Conservation (phyloP, 2,888 invertebrate species). For the Standfussiana lucernea region DNA sequence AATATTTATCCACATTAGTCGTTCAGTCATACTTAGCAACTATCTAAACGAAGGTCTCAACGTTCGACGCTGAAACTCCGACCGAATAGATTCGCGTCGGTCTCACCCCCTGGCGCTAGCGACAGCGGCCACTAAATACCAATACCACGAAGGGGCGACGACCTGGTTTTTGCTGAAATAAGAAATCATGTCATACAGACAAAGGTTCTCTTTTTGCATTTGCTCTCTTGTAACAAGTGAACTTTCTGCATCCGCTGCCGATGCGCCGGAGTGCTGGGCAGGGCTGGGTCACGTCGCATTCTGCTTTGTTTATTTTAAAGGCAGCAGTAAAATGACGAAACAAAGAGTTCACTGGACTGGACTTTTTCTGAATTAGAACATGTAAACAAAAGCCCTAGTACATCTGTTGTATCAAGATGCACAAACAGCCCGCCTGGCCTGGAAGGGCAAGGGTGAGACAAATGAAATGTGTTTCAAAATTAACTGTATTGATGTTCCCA, state of each 20-base stretch:
- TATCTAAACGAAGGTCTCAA: neutral
- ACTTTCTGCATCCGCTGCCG: constrained; percentile 1
- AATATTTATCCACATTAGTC: no score
- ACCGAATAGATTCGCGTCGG: neutral
- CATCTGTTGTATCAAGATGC: neutral
- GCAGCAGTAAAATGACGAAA: constrained; percentile 44
- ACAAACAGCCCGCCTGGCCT: neutral
- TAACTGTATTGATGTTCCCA: constrained; percentile 1
- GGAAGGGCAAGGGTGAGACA: neutral
- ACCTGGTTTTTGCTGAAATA: neutral
- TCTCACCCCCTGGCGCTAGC: neutral
- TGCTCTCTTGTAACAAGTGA: neutral
- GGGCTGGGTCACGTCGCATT: constrained; percentile 30
- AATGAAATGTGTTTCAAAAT: neutral
- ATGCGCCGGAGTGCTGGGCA: constrained; percentile 2
- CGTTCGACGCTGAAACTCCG: neutral
- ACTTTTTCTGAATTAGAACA: neutral
- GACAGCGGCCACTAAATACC: neutral
- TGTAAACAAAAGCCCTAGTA: neutral
- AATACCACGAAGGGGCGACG: neutral
- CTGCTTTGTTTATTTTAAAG: constrained; percentile 59
- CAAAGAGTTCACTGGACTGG: constrained; percentile 38
- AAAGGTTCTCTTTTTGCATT: neutral
- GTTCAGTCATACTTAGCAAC: no score
- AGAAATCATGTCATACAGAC: neutral